These are phyloP conservation scores for Radopholus similis DNA, from an alignment of 1,140 invertebrate genomes.

Conservation along the genomic window DNA sequence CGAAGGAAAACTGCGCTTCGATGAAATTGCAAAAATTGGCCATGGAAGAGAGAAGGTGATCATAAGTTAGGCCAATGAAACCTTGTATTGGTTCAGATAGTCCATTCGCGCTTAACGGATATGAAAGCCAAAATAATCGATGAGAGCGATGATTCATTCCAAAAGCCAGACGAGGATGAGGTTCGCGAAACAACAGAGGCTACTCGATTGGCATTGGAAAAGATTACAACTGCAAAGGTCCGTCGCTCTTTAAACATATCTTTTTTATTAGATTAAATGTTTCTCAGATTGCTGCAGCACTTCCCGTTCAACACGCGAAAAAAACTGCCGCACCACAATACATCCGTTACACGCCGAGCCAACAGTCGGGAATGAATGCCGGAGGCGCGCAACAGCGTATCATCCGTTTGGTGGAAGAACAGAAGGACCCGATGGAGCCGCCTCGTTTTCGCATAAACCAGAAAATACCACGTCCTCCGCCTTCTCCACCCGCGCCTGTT, in stretches of 20 bases:
- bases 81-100: conserved; percentile 67
- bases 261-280: conserved; percentile 28
- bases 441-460: conserved; percentile 78
- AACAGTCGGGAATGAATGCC: conserved; percentile 71
- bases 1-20: conserved; percentile 84
- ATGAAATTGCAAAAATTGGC: conserved; percentile 87
- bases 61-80: background rate
- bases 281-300: conserved; percentile 70
- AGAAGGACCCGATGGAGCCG: conserved; percentile 96
- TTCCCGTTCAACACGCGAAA: conserved; percentile 85
- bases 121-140: conserved; percentile 82
- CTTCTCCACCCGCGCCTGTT: conserved; percentile 91
- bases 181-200: conserved; percentile 79
- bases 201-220: conserved; percentile 56
- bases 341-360: conserved; percentile 81
- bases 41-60: conserved; percentile 86
- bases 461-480: conserved; percentile 87
- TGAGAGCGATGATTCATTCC: conserved; percentile 81
- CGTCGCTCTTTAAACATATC: conserved; percentile 25
- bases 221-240: conserved; percentile 54
- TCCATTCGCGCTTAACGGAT: conserved; percentile 91
- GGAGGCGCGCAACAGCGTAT: conserved; percentile 96
- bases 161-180: conserved; percentile 79
- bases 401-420: conserved; percentile 89
- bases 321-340: conserved; percentile 84